A percentile compares a stretch with the other conserved stretches of the same genome.
Evolutionary conservation across 2,113 vertebrate genomes (phyloP).

Genomic region (Prionailurus viverrinus): DNA sequence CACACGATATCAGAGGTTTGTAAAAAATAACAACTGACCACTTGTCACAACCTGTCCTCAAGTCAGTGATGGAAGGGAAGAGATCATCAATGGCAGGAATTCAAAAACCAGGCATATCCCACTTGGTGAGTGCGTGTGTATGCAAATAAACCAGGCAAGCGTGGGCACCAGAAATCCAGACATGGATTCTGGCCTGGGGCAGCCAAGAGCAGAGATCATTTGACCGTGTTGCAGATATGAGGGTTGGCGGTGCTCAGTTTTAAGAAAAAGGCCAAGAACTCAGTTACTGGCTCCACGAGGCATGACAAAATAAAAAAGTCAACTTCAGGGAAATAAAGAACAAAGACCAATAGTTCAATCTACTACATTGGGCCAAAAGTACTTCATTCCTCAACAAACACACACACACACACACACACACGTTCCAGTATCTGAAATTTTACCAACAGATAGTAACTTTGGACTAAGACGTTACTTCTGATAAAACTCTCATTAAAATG

Average conservation of each 20-base stretch:
- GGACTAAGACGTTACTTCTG: background rate
- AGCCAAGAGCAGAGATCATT: background rate
- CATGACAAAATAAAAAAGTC: background rate
- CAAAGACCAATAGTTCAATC: background rate
- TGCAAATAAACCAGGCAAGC: background rate
- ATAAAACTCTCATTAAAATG: slow-evolving; percentile 19
- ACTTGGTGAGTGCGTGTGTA: rapidly evolving
- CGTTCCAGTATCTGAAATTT: background rate
- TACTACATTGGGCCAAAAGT: background rate
- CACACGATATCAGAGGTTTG: background rate
- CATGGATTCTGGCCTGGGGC: background rate
- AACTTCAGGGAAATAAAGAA: background rate
- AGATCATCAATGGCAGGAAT: background rate
- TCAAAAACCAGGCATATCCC: background rate
- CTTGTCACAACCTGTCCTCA: background rate
- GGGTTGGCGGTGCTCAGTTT: background rate
- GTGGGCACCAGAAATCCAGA: background rate
- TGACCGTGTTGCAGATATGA: background rate
- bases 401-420: background rate
- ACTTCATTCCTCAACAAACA: background rate
- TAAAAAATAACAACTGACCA: background rate
- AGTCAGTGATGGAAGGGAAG: background rate
- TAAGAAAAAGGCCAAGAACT: background rate
- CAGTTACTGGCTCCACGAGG: background rate
- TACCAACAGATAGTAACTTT: slow-evolving; percentile 24